These are phyloP conservation scores for Diorhabda elongata DNA, from an alignment of 1,140 invertebrate genomes.

Conservation along the genomic window DNA sequence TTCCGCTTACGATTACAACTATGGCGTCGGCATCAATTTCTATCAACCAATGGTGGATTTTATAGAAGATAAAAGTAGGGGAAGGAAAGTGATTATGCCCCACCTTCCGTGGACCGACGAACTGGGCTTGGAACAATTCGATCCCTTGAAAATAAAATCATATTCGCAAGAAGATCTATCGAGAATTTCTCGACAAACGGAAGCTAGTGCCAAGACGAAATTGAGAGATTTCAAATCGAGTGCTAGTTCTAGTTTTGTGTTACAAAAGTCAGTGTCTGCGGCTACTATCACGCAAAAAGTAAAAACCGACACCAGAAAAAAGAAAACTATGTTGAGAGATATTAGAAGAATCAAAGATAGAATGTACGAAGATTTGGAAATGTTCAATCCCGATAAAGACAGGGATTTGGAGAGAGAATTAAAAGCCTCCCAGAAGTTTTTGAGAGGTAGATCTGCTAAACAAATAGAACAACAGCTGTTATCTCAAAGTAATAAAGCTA, in stretches of 20 bases:
- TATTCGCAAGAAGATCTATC: conserved; percentile 62
- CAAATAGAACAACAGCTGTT: conserved; percentile 64
- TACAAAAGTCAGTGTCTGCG: conserved; percentile 36
- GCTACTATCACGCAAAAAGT: conserved; percentile 37
- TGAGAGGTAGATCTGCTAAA: conserved; percentile 69
- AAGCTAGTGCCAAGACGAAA: conserved; percentile 63
- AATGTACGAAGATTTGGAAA: conserved; percentile 39
- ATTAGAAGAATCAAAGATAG: conserved; percentile 38
- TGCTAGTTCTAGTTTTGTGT: conserved; percentile 34
- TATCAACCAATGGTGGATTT: conserved; percentile 83
- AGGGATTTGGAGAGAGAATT: conserved; percentile 41
- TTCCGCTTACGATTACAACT: conserved; percentile 71
- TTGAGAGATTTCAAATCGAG: conserved; percentile 53
- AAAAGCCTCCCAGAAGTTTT: conserved; percentile 50
- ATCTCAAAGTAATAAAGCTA: conserved; percentile 56
- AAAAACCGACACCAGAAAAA: conserved; percentile 30
- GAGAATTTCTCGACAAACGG: conserved; percentile 58
- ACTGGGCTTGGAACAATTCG: conserved; percentile 58
- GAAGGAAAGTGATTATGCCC: conserved; percentile 53
- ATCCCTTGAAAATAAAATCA: conserved; percentile 37
- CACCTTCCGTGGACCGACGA: conserved; percentile 73
- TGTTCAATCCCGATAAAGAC: conserved; percentile 35
- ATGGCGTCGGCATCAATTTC: conserved; percentile 73
- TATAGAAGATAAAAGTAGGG: conserved; percentile 55
- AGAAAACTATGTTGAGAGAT: conserved; percentile 36